Base-by-base conservation (phyloP, 2,888 invertebrate genomes). In the Parnassius orleans region DNA sequence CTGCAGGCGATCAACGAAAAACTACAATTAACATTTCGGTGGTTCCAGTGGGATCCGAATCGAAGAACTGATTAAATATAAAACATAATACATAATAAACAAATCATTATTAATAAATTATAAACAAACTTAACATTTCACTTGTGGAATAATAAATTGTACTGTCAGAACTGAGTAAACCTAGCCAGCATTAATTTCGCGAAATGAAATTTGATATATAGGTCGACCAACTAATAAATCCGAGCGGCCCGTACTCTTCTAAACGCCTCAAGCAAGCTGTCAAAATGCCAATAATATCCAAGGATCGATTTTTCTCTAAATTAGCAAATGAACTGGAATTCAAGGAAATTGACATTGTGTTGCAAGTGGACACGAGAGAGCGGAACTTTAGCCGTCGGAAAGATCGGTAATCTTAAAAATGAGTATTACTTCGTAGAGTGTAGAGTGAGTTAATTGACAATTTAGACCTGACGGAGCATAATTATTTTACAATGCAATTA, bases 271-370 rank as follows among this genome's bases (percentile, higher is more conserved):
- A 68, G 76, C 74, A 68, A 68, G 65, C 75, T 79, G 77, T 79
- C 80, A 80, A 79, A 78, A 76, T 70, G 72, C 72, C 79, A 73
- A 76, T 76, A 76, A 74, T 67, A 58, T 64, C 67, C 50, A 41
- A 60, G 61, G 68, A 68, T 68, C 66, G 67, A 67, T 62, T 67
- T 72, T 66, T 66, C 68, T 66, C 65, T 68, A 70, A 70, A 72
- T 72, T 70, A 71, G 63, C 66, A 50, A 67, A 64, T 67, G 69
- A 67, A 69, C 68, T 66, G 54, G 64, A 69, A 67, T 68, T 69
- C 64, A 68, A 61, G 58, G 63, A 62, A 47, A 24, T 44, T 47
- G 10, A 33, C 24, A 33, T 33, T 12, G 12, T 12, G 14, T 24
- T 52, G 12, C 53, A n/a, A 57, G 46, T 9, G 24, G 19, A 15